Conservation (phyloP, 2,888 invertebrate species). For the Watsonalla binaria region DNA sequence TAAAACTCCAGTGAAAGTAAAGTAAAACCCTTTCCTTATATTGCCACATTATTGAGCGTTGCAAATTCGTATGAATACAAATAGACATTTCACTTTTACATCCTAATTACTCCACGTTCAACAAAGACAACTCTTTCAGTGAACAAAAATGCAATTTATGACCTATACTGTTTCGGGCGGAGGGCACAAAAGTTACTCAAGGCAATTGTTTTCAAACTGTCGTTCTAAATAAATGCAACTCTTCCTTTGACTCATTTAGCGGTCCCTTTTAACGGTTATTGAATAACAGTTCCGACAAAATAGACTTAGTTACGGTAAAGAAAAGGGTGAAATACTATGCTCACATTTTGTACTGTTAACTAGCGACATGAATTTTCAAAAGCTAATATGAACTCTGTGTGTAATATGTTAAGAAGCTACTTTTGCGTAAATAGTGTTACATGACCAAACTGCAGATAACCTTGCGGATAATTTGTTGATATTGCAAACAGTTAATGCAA, state of each 20-base stretch:
- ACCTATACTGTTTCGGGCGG: conserved; percentile 47
- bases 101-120: conserved; percentile 65
- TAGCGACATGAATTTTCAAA: conserved; percentile 4
- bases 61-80: conserved; percentile 47
- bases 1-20: conserved; percentile 63
- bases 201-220: conserved; percentile 31
- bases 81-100: conserved; percentile 71
- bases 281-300: conserved; percentile 51
- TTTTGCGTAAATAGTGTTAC: background rate
- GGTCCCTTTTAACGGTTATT: conserved; percentile 58
- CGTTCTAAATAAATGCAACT: conserved; percentile 70
- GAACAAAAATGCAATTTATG: conserved; percentile 59
- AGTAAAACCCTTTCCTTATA: conserved; percentile 37
- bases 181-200: conserved; percentile 41
- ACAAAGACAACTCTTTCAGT: conserved; percentile 48
- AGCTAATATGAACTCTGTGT: conserved; percentile 15
- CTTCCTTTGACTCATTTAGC: conserved; percentile 56
- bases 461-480: conserved; percentile 39
- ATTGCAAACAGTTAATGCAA: conserved; percentile 47
- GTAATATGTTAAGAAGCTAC: background rate
- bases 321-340: conserved; percentile 60
- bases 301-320: conserved; percentile 60
- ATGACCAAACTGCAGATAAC: conserved; percentile 15
- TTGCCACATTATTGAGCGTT: conserved; percentile 45
- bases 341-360: conserved; percentile 27